Percentiles rank a stretch among this genome's conserved stretches.
Conservation (phyloP, 2,797 vertebrate genomes). For the Centropyge bicolor region DNA sequence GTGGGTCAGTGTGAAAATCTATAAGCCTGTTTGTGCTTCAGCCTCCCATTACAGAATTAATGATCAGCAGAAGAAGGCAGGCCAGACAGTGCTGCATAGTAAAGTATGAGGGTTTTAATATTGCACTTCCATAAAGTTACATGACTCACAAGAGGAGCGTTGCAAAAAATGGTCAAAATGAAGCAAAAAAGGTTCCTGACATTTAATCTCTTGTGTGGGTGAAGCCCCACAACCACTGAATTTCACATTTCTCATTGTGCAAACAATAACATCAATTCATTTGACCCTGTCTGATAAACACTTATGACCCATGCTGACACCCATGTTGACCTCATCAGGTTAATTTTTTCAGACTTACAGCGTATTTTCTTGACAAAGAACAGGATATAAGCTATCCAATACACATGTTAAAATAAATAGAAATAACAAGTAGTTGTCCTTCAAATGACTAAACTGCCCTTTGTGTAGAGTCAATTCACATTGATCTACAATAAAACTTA, state of each 20-base stretch:
- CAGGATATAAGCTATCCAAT: neutral
- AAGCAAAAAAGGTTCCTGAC: neutral
- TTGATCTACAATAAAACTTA: neutral
- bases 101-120: neutral
- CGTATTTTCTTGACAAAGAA: neutral
- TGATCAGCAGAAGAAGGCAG: neutral
- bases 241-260: slow-evolving; percentile 1
- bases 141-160: neutral
- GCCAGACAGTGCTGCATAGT: neutral
- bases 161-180: neutral
- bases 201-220: neutral
- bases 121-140: neutral
- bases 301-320: neutral
- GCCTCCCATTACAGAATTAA: slow-evolving; percentile 4
- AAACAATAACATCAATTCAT: neutral
- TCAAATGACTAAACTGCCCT: too few species aligned
- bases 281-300: neutral
- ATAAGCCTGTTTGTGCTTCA: slow-evolving; percentile 28
- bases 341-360: neutral
- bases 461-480: neutral
- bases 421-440: too few species aligned
- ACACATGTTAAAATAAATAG: too few species aligned
- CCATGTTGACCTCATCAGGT: too few species aligned
- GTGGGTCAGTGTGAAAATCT: slow-evolving; percentile 53
- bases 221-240: neutral